These are phyloP conservation scores for Laothoe populi DNA, from an alignment of 2,888 invertebrate genomes.

Conservation along the genomic window DNA sequence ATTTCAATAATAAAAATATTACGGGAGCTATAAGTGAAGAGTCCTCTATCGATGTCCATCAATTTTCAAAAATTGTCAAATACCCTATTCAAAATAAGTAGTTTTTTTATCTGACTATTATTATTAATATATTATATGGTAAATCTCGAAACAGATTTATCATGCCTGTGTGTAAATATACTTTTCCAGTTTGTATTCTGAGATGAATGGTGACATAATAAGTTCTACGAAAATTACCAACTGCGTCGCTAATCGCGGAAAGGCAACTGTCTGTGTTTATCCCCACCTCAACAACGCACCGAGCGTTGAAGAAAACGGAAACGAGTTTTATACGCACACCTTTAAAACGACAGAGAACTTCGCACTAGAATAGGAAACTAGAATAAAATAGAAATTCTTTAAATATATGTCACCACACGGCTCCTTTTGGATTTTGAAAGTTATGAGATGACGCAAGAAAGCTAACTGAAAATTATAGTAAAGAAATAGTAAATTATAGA, in stretches of 20 bases:
- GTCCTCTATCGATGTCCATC: too few relatives aligned
- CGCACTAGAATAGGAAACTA: conserved; percentile 48
- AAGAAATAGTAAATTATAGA: background rate
- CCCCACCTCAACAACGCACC: conserved; percentile 25
- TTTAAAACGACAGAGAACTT: conserved; percentile 49
- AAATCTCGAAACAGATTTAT: too few relatives aligned
- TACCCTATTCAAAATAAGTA: too few relatives aligned
- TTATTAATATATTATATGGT: too few relatives aligned
- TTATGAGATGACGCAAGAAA: background rate
- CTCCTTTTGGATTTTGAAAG: background rate
- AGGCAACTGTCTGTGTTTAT: conserved; percentile 14
- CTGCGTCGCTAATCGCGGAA: background rate
- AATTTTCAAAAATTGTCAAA: too few relatives aligned
- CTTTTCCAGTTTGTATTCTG: too few relatives aligned
- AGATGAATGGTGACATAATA: background rate
- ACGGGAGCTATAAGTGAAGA: too few relatives aligned
- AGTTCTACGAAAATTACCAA: conserved; percentile 9
- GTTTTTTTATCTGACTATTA: too few relatives aligned
- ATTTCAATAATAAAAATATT: too few relatives aligned
- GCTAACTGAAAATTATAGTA: background rate
- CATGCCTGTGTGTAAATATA: background rate
- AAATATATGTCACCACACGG: background rate
- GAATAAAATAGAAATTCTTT: conserved; percentile 45
- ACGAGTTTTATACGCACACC: conserved; percentile 47
- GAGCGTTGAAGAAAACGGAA: conserved; percentile 38